Percentiles rank a stretch among this genome's conserved stretches.
Evolutionary conservation across 2,113 vertebrate genomes (phyloP).

Genomic region (Orientallactaga bullata): DNA sequence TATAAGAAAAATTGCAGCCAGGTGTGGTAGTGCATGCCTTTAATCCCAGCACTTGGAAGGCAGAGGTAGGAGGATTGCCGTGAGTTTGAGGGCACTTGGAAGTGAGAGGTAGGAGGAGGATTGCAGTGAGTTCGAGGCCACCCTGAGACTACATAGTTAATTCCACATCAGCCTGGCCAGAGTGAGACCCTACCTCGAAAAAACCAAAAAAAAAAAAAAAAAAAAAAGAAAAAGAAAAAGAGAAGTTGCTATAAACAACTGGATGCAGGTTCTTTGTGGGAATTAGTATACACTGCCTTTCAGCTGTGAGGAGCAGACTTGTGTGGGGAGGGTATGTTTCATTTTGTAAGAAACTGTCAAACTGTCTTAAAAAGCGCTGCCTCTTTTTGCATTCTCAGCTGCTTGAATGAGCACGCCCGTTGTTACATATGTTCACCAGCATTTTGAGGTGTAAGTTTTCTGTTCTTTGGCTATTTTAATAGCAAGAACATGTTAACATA

Average conservation of each 20-base stretch:
- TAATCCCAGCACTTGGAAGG: too few species aligned
- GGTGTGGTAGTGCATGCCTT: too few species aligned
- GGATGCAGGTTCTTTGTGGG: not conserved
- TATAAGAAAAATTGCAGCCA: too few species aligned
- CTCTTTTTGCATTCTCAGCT: not conserved
- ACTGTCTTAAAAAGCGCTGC: too few species aligned
- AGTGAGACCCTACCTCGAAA: too few species aligned
- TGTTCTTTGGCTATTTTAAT: not conserved
- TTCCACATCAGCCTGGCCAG: too few species aligned
- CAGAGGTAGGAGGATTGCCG: too few species aligned
- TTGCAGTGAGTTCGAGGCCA: too few species aligned
- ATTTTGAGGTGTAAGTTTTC: not conserved
- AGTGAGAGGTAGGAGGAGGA: too few species aligned
- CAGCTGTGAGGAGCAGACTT: not conserved
- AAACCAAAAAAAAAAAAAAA: too few species aligned
- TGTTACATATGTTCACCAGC: not conserved
- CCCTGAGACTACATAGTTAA: too few species aligned
- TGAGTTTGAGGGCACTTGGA: too few species aligned
- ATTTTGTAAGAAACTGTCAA: not conserved
- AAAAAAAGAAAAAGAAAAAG: not conserved
- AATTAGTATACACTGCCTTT: not conserved
- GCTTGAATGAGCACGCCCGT: not conserved
- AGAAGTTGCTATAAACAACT: not conserved
- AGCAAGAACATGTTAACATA: not conserved
- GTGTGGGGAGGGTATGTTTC: not conserved